These are phyloP conservation scores for Zygothrica quintamaculata DNA, from an alignment of 2,888 invertebrate species.

Conservation along the genomic window DNA sequence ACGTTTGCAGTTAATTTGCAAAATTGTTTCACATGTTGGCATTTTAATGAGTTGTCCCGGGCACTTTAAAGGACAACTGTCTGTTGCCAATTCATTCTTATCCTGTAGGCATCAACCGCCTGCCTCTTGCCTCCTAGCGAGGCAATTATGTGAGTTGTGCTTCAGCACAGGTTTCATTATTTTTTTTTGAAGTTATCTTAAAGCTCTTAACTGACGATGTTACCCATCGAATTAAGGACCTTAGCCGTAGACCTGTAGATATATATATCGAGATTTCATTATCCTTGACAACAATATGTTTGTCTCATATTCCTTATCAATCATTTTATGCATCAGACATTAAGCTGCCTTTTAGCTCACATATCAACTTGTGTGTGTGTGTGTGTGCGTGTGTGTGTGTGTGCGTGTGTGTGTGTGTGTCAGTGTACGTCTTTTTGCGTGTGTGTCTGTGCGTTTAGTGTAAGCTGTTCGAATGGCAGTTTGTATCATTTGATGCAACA, in stretches of 20 bases:
- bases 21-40: conserved; percentile 70
- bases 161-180: conserved; percentile 49
- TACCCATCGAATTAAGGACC: conserved; percentile 33
- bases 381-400: conserved; percentile 9
- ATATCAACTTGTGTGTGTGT: too few species aligned
- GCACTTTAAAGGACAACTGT: conserved; percentile 45
- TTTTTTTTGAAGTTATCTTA: conserved; percentile 36
- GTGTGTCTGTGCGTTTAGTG: too few species aligned
- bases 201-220: conserved; percentile 32
- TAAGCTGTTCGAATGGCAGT: conserved; percentile 33
- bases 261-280: background rate
- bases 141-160: conserved; percentile 5
- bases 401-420: conserved; percentile 14
- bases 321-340: too few species aligned
- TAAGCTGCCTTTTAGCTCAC: background rate
- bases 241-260: too few species aligned
- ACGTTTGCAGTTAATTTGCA: conserved; percentile 79
- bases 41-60: conserved; percentile 71
- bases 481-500: conserved; percentile 43
- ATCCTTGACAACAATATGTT: too few species aligned
- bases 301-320: too few species aligned
- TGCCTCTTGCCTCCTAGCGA: background rate
- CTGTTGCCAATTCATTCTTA: too few species aligned
- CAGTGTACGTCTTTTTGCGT: too few species aligned
- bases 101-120: too few species aligned